Evolutionary conservation across 2,888 invertebrate genomes (phyloP).

Genomic region (Drosophila ezoana): DNA sequence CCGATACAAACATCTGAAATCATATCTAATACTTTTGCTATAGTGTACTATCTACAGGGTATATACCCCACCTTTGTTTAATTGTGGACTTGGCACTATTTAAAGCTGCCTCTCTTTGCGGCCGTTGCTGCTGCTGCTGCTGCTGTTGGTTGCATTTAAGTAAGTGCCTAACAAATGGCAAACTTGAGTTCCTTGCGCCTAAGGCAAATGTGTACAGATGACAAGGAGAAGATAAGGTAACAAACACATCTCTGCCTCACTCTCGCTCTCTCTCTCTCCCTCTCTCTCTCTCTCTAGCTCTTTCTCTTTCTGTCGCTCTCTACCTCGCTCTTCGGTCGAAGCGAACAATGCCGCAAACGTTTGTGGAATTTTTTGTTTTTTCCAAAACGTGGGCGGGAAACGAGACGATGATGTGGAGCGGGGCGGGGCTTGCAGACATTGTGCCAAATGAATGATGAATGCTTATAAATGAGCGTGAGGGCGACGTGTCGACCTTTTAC

Average conservation of each 20-base stretch:
- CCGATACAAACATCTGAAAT: not conserved
- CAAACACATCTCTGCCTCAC: slow-evolving; percentile 30
- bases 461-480: slow-evolving; percentile 68
- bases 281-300: not conserved
- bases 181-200: slow-evolving; percentile 54
- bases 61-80: not conserved
- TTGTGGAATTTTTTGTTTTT: slow-evolving; percentile 51
- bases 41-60: not conserved
- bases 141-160: slow-evolving; percentile 28
- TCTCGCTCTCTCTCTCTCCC: not conserved
- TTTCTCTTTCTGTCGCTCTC: not conserved
- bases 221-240: slow-evolving; percentile 62
- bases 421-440: slow-evolving; percentile 31
- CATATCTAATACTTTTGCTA: too few relatives aligned
- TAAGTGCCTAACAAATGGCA: slow-evolving; percentile 67
- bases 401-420: not conserved
- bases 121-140: not conserved
- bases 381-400: slow-evolving; percentile 12
- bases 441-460: slow-evolving; percentile 76
- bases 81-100: slow-evolving; percentile 29
- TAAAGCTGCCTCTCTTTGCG: slow-evolving; percentile 4
- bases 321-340: not conserved
- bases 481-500: slow-evolving; percentile 65
- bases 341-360: slow-evolving; percentile 60
- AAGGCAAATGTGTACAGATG: slow-evolving; percentile 35